phyloP scores from a whole-genome alignment of 2,113 vertebrate species.

The Podarcis muralis region DNA sequence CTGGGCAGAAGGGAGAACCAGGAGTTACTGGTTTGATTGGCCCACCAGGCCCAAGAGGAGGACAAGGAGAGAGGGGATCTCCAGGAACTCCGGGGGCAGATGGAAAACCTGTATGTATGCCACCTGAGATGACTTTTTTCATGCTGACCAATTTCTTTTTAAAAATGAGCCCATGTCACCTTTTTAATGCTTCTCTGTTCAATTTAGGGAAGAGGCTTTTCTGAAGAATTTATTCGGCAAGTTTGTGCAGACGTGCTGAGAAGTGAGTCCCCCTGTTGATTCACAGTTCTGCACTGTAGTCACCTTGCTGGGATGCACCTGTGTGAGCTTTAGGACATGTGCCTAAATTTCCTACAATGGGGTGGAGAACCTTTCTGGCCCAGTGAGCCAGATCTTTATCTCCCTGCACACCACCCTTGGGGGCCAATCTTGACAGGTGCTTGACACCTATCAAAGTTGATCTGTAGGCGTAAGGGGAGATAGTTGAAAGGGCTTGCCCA shows the following conservation, averaged over 20 bases:
- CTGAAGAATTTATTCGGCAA: constrained; percentile 91
- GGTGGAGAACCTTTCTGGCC: no score
- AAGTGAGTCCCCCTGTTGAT: constrained; percentile 78
- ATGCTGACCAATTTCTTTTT: not conserved
- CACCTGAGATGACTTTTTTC: not conserved
- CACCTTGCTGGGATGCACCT: not conserved
- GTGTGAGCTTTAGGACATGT: not conserved
- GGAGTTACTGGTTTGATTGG: constrained; percentile 84
- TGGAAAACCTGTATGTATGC: constrained; percentile 86
- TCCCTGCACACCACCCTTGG: no score
- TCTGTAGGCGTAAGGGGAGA: no score
- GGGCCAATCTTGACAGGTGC: no score
- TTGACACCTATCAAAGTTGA: no score
- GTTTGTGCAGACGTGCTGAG: constrained; percentile 92
- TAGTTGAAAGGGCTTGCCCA: no score
- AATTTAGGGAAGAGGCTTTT: constrained; percentile 84
- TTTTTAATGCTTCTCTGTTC: constrained; percentile 58
- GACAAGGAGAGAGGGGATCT: constrained; percentile 79
- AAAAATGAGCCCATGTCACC: not conserved
- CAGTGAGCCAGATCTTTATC: no score
- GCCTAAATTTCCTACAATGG: no score
- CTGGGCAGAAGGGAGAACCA: constrained; percentile 85
- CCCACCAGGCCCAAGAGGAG: constrained; percentile 80
- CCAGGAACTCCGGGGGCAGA: constrained; percentile 86
- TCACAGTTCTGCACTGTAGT: not conserved